Base-by-base conservation (phyloP, 2,113 vertebrate genomes). In the Ivindomyrus marchei region DNA sequence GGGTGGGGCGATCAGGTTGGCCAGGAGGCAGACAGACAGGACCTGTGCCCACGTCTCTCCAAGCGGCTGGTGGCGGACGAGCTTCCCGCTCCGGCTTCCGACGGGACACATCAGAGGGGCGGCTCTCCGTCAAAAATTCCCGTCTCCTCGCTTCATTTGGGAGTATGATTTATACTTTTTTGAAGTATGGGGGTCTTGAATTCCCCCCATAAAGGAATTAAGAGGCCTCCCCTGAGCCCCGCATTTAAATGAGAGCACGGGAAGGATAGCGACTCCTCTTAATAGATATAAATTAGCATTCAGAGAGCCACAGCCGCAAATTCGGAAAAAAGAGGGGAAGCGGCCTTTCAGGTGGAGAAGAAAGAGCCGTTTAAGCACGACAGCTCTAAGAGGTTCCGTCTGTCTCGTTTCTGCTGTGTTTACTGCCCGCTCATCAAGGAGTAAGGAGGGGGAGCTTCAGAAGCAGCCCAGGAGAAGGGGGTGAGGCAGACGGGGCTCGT, bases 121-220 rank as follows among this genome's bases (percentile, higher is more conserved):
- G 80, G 70, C 92, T n/a, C 52, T 8, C 66, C 90, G 91, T 93
- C 94, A 94, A 80, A 80, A 80, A 93, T 90, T 94, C 94, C 92
- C 90, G 92, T 90, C 94, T 92, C 92, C 93, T 93, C 93, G 45
- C 77, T 95, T 96, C 95, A 96, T 96, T 96, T 96, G 96, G 95
- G 96, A 96, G 95, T 96, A 96, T 96, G 96, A 96, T 96, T 96
- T 96, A 95, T 95, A 96, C 95, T 96, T 96, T 80, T 96, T 96
- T 96, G 96, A 96, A 96, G 96, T 96, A 95, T 96, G 95, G 50
- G 95, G 95, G 95, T 96, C 95, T 96, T 95, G 95, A 96, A 96
- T 95, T 95, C 93, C 93, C 70, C 95, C 95, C 96, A 96, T 96
- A 96, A 96, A 96, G 95, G 95, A 96, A 96, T 96, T 96, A 96